Evolutionary conservation across 92 coral and sea anemone genomes (phyloP).

Genomic region (Porites cylindrica): DNA sequence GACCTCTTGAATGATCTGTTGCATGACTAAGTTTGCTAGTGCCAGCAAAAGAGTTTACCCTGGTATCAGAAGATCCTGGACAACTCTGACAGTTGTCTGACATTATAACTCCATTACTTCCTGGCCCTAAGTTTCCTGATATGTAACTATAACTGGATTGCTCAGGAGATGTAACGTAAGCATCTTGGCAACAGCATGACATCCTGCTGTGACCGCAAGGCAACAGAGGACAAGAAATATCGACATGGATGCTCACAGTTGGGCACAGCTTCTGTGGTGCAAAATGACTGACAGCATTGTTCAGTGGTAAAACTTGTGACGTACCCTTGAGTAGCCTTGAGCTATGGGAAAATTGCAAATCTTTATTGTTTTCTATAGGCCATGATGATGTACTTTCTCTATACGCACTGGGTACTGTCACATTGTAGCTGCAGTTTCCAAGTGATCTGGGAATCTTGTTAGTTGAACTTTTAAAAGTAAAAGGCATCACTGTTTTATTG

Average conservation of each 20-base stretch:
- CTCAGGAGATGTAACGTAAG: not conserved
- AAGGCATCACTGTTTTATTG: not conserved
- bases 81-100: not conserved
- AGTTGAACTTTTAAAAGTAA: slow-evolving; percentile 1
- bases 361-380: not conserved
- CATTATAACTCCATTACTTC: not conserved
- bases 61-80: not conserved
- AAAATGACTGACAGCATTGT: slow-evolving; percentile 17
- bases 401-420: not conserved
- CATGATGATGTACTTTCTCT: not conserved
- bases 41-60: not conserved
- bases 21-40: not conserved
- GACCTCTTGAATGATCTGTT: not conserved
- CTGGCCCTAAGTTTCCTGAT: not conserved
- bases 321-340: not conserved
- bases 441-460: not conserved
- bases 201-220: slow-evolving; percentile 13
- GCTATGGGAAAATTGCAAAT: not conserved
- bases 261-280: slow-evolving; percentile 4
- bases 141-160: not conserved
- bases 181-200: slow-evolving; percentile 1
- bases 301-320: slow-evolving; percentile 12
- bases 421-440: slow-evolving; percentile 11
- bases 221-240: slow-evolving; percentile 39
- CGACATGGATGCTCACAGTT: slow-evolving; percentile 48